Conservation (phyloP, 2,113 vertebrate species). For the Cepphus grylle region DNA sequence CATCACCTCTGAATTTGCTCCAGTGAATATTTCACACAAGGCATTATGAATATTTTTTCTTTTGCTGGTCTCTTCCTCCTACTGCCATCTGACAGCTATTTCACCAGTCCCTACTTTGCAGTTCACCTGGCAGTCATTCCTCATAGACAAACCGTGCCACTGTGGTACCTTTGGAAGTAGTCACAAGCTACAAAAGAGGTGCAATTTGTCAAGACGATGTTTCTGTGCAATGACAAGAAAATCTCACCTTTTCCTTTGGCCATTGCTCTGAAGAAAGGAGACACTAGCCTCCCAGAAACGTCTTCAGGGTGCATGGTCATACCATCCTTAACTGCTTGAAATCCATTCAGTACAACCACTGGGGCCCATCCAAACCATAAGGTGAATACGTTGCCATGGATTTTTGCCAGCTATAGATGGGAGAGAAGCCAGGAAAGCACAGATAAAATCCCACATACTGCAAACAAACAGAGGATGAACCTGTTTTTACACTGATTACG, state of each 20-base stretch:
- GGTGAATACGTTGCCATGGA: conserved; percentile 56
- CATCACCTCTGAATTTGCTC: neutral
- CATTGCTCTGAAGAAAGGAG: conserved; percentile 45
- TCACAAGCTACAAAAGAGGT: neutral
- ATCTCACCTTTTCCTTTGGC: conserved; percentile 62
- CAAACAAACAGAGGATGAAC: neutral
- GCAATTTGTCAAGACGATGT: neutral
- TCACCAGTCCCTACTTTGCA: neutral
- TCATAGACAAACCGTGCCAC: neutral
- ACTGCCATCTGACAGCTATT: neutral
- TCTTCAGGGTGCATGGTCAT: conserved; percentile 57
- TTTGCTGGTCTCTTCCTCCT: neutral
- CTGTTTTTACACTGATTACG: neutral
- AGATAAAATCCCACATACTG: neutral
- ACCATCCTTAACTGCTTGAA: conserved; percentile 56
- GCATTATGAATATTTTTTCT: neutral
- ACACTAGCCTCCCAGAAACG: conserved; percentile 51
- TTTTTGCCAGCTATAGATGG: conserved; percentile 47
- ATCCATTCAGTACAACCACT: conserved; percentile 55
- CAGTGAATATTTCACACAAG: neutral
- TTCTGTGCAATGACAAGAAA: neutral
- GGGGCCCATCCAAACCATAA: conserved; percentile 60
- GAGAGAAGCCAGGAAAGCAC: neutral
- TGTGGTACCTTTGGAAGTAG: neutral
- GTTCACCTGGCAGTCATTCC: neutral